Conservation (phyloP, 2,797 vertebrate genomes). For the Fistularia tabacaria region DNA sequence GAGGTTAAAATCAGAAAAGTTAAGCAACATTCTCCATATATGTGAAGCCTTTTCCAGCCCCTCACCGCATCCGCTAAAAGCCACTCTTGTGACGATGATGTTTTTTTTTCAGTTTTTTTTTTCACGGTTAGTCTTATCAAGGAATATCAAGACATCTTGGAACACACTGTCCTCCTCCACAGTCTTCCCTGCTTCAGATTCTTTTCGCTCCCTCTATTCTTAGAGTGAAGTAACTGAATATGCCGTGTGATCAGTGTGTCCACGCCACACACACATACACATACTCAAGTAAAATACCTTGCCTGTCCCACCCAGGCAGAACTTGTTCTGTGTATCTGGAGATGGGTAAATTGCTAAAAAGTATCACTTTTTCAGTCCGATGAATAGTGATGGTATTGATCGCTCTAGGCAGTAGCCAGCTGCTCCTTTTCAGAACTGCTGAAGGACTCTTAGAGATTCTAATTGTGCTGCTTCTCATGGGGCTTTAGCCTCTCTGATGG, state of each 20-base stretch:
- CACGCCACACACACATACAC: constrained; percentile 10
- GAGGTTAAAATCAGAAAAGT: neutral
- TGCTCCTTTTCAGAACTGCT: constrained; percentile 13
- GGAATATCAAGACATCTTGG: constrained; percentile 14
- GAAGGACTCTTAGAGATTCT: neutral
- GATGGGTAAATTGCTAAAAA: constrained; percentile 5
- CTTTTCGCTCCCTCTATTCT: constrained; percentile 64
- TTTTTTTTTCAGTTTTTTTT: neutral
- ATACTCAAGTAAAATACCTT: constrained; percentile 22
- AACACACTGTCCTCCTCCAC: constrained; percentile 38
- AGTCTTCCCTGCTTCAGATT: constrained; percentile 22
- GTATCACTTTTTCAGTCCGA: neutral
- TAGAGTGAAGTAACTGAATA: constrained; percentile 72
- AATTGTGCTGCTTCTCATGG: no score
- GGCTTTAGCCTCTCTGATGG: no score
- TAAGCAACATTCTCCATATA: neutral
- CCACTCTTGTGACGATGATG: neutral
- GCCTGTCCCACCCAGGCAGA: constrained; percentile 21
- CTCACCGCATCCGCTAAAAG: neutral
- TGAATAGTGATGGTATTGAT: neutral
- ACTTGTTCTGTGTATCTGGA: constrained; percentile 8
- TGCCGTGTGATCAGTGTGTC: constrained; percentile 44
- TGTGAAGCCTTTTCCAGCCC: neutral
- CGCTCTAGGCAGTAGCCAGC: neutral
- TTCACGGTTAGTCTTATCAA: neutral